These are phyloP conservation scores for Epicauta chinensis DNA, from an alignment of 1,140 invertebrate genomes.

Conservation along the genomic window DNA sequence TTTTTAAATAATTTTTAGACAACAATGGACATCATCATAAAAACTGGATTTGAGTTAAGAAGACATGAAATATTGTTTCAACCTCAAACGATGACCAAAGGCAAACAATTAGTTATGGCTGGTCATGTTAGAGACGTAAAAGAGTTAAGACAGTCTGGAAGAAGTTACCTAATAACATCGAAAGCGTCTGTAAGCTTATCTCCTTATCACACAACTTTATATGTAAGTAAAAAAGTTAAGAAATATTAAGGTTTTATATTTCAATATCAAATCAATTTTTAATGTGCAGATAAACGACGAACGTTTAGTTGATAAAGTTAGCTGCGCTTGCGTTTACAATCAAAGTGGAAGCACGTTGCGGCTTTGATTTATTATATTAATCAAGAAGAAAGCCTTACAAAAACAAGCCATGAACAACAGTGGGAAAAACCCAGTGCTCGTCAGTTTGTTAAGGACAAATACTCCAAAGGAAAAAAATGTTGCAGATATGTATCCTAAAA, in stretches of 20 bases:
- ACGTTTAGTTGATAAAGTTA: background rate
- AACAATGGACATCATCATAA: too few species aligned
- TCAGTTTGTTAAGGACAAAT: background rate
- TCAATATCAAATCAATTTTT: background rate
- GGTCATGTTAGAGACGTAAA: background rate
- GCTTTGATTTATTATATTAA: background rate
- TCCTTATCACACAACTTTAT: background rate
- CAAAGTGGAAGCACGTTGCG: background rate
- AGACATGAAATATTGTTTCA: background rate
- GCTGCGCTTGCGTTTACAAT: background rate
- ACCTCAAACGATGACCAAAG: background rate
- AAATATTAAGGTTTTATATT: background rate
- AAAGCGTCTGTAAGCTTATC: too few species aligned
- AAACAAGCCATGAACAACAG: background rate
- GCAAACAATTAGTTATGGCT: background rate
- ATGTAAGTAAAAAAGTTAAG: background rate
- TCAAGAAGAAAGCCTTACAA: background rate
- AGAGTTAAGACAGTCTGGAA: background rate
- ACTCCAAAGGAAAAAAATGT: background rate
- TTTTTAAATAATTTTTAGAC: too few species aligned
- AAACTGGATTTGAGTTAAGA: too few species aligned
- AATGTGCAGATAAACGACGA: background rate
- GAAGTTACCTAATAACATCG: background rate
- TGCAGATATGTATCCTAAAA: background rate
- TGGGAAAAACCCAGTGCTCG: background rate